These are phyloP conservation scores for Aelia acuminata DNA, from an alignment of 2,888 invertebrate genomes.

Conservation along the genomic window DNA sequence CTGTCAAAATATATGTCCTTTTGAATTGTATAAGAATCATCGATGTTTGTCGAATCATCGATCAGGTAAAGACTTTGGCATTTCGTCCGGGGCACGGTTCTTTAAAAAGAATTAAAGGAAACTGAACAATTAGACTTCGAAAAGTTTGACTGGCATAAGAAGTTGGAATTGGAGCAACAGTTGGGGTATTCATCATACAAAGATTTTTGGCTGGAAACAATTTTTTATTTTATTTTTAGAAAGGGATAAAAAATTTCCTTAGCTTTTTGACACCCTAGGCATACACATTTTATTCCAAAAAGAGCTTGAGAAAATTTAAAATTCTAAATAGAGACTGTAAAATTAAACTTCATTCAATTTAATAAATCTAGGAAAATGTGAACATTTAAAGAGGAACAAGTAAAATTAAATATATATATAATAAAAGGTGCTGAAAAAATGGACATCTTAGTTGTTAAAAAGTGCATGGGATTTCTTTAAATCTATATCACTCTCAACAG, in stretches of 20 bases:
- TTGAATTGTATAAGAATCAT: too few species aligned
- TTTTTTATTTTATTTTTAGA: background rate
- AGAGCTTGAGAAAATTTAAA: background rate
- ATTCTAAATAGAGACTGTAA: background rate
- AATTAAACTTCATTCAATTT: background rate
- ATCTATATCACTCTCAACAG: background rate
- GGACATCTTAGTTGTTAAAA: background rate
- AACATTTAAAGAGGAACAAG: background rate
- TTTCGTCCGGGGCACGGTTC: too few species aligned
- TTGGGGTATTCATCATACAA: too few species aligned
- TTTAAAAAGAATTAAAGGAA: too few species aligned
- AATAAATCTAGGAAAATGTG: background rate
- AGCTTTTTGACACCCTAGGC: background rate
- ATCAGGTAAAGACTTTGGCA: too few species aligned
- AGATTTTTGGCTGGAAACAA: background rate
- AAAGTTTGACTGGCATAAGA: too few species aligned
- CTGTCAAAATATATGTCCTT: too few species aligned
- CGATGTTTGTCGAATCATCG: too few species aligned
- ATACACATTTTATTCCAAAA: background rate
- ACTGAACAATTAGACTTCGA: too few species aligned
- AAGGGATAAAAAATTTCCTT: background rate
- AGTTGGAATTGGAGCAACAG: too few species aligned
- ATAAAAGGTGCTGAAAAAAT: background rate
- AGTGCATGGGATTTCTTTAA: slow-evolving; percentile 24
- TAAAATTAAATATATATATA: background rate